Evolutionary conservation across 2,888 invertebrate species (phyloP).

Genomic region (Athalia cordata): DNA sequence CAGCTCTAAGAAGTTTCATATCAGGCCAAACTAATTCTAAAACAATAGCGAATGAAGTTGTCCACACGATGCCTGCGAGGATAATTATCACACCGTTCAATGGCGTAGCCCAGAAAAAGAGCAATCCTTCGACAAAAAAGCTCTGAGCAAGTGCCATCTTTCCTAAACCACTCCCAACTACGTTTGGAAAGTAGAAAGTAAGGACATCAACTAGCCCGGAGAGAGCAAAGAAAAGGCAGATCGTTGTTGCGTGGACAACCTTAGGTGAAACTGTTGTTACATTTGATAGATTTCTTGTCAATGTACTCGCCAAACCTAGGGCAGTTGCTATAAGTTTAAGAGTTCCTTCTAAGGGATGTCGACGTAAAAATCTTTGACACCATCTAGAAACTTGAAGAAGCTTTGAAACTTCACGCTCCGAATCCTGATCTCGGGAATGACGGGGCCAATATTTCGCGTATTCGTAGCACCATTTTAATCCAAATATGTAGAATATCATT

Average conservation of each 20-base stretch:
- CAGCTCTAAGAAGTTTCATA: constrained; percentile 62
- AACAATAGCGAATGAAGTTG: constrained; percentile 59
- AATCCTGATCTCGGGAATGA: constrained; percentile 5
- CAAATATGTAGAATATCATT: constrained; percentile 66
- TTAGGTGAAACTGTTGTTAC: constrained; percentile 60
- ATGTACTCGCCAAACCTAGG: constrained; percentile 63
- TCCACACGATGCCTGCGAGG: constrained; percentile 63
- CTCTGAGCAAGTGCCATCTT: constrained; percentile 70
- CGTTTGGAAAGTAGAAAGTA: constrained; percentile 70
- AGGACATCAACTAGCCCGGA: constrained; percentile 71
- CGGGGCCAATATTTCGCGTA: constrained; percentile 65
- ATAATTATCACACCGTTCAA: constrained; percentile 55
- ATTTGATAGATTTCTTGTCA: constrained; percentile 60
- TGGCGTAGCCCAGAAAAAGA: constrained; percentile 62
- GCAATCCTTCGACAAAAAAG: constrained; percentile 71
- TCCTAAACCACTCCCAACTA: constrained; percentile 67
- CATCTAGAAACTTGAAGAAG: constrained; percentile 49
- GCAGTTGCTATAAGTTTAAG: constrained; percentile 67
- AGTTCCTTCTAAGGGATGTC: constrained; percentile 66
- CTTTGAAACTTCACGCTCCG: constrained; percentile 52
- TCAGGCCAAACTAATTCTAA: constrained; percentile 68
- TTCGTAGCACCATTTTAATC: constrained; percentile 68
- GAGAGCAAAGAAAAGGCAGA: constrained; percentile 72
- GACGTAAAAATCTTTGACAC: constrained; percentile 57
- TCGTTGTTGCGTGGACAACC: constrained; percentile 67